Evolutionary conservation across 2,797 vertebrate genomes (phyloP), one percentile per base, ranked within the genome.

Genomic region (Cichlasoma orientale): DNA sequence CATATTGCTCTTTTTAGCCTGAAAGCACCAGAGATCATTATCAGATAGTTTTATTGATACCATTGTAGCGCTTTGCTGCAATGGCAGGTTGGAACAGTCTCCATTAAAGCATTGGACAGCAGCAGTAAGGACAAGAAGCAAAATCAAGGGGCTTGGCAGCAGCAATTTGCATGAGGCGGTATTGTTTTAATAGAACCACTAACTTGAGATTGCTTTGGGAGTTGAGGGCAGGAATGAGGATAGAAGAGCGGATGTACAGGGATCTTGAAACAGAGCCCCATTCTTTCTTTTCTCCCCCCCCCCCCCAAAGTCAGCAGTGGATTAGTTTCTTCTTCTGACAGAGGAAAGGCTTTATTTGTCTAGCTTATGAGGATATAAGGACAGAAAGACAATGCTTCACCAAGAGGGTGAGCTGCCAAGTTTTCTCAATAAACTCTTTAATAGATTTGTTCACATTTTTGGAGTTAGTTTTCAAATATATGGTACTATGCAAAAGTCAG

Each of bases 151-250:
- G 87, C 86, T 89, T 92, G 91, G 89, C 91, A 87, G 87, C 83
- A 89, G 86, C 88, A 90, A 92, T 94, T 94, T 94, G 92, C 93
- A 93, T 95, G 87, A 93, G 81, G 83, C 86, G 80, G 81, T 90
- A 93, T 92, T 93, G 93, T 93, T 92, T 92, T 92, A 92, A 92
- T 92, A 91, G 89, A 91, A 91, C 72, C 74, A 78, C 91, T 90
- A 87, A 86, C 89, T 93, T 89, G 79, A 92, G 90, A 94, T 93
- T 92, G 91, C 92, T 89, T 88, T 88, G 92, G 92, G 91, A 91
- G 92, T 91, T 91, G 88, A 90, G 91, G 83, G 82, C 85, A 90
- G 71, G 86, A 85, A 88, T 68, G 84, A 89, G 88, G 90, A 94
- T 70, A 79, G 83, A 87, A 74, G 66, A 84, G 85, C 31, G 75